Evolutionary conservation across 2,888 invertebrate genomes (phyloP).

Genomic region (Eupeodes luniger): DNA sequence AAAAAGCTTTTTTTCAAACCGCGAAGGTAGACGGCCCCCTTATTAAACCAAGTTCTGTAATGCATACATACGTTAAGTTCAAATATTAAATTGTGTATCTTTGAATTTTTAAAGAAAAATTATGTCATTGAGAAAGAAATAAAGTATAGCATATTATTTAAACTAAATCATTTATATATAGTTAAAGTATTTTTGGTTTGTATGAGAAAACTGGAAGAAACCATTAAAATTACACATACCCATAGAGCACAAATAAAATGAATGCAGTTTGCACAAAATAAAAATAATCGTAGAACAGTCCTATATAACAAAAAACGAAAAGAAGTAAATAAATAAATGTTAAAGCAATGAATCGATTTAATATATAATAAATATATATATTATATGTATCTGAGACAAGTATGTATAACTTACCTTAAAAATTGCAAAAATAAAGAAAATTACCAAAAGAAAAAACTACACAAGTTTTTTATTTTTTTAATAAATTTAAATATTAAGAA

Average conservation of each 20-base stretch:
- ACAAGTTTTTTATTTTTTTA: background rate
- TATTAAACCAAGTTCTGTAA: too few species aligned
- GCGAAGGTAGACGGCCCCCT: too few species aligned
- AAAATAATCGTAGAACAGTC: conserved; percentile 21
- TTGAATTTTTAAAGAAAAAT: too few species aligned
- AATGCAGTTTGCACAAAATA: conserved; percentile 29
- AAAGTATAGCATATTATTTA: background rate
- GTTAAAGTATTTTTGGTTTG: background rate
- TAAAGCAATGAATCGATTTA: conserved; percentile 36
- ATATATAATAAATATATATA: background rate
- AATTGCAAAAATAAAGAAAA: conserved; percentile 19
- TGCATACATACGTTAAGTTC: too few species aligned
- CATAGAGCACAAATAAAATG: conserved; percentile 22
- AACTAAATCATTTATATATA: background rate
- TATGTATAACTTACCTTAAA: background rate
- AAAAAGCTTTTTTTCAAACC: too few species aligned
- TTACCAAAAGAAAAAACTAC: background rate
- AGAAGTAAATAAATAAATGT: conserved; percentile 12
- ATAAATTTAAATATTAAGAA: too few species aligned
- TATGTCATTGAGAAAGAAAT: too few species aligned
- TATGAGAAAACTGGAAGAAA: background rate
- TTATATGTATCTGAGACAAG: background rate
- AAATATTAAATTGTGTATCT: too few species aligned
- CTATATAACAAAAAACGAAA: background rate
- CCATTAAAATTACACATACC: background rate